Percentiles rank a stretch among this genome's conserved stretches.
phyloP scores from a whole-genome alignment of 2,888 invertebrate species.

The Meghimatium bilineatum region DNA sequence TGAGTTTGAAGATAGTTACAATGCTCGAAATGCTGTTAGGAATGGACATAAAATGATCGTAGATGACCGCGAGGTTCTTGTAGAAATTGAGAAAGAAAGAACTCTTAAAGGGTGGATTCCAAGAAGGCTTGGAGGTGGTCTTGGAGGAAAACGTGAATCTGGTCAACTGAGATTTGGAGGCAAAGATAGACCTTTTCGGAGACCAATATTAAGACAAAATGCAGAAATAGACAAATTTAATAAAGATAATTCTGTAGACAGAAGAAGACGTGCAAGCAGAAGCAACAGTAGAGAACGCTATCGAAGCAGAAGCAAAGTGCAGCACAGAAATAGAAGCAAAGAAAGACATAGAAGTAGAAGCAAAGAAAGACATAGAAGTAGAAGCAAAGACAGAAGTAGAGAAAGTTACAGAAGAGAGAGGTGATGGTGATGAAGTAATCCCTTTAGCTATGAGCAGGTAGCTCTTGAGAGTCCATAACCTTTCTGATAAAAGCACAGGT shows the following conservation, averaged over 20 bases:
- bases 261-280: slow-evolving; percentile 2
- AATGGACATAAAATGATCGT: slow-evolving; percentile 82
- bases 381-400: slow-evolving; percentile 30
- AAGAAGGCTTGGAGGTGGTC: slow-evolving; percentile 89
- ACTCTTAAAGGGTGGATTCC: slow-evolving; percentile 87
- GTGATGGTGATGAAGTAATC: no score
- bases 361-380: not conserved
- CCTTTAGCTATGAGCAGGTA: no score
- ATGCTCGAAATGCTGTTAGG: slow-evolving; percentile 82
- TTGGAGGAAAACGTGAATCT: slow-evolving; percentile 90
- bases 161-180: slow-evolving; percentile 93
- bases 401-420: not conserved
- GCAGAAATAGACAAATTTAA: not conserved
- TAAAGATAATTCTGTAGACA: not conserved
- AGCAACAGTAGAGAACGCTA: slow-evolving; percentile 19
- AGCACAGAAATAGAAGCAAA: slow-evolving; percentile 9
- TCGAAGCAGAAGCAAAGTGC: slow-evolving; percentile 19
- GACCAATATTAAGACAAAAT: slow-evolving; percentile 60
- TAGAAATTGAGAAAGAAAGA: slow-evolving; percentile 87
- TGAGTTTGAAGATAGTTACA: slow-evolving; percentile 84
- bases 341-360: slow-evolving; percentile 15
- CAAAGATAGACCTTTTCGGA: slow-evolving; percentile 85
- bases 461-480: no score
- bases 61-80: slow-evolving; percentile 84
- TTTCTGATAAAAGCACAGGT: no score